phyloP scores from a whole-genome alignment of 2,113 vertebrate genomes.

The Noctilio leporinus region DNA sequence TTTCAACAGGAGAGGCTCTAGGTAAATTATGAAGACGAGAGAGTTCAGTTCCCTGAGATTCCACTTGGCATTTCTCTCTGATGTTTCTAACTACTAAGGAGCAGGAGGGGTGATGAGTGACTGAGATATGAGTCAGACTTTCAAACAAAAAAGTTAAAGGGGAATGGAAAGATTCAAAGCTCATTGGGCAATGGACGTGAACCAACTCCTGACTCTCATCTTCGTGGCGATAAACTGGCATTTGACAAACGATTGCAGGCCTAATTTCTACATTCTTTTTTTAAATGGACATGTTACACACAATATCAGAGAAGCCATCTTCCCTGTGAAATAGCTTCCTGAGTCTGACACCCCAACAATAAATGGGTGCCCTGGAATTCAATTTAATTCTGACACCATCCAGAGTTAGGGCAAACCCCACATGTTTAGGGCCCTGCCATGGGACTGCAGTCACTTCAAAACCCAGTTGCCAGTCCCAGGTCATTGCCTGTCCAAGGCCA shows the following conservation, averaged over 20 bases:
- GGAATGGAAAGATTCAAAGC: neutral
- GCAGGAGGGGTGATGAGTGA: neutral
- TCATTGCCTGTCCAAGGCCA: neutral
- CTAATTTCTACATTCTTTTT: neutral
- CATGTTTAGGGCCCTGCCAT: neutral
- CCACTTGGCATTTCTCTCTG: neutral
- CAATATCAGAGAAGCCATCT: neutral
- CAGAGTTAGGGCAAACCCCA: neutral
- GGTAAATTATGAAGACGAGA: neutral
- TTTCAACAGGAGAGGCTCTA: neutral
- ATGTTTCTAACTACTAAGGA: neutral
- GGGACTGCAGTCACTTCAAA: neutral
- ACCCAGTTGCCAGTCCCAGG: neutral
- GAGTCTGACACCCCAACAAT: neutral
- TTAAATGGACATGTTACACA: neutral
- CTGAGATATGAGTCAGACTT: neutral
- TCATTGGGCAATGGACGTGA: neutral
- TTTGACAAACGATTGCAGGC: neutral
- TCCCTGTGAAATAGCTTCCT: neutral
- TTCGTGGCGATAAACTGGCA: neutral
- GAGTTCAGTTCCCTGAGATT: neutral
- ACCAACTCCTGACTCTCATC: neutral
- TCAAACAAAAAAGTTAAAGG: neutral
- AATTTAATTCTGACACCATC: neutral
- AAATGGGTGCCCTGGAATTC: neutral